Conservation (phyloP, 2,888 invertebrate species). For the Leptopterna dolabrata region DNA sequence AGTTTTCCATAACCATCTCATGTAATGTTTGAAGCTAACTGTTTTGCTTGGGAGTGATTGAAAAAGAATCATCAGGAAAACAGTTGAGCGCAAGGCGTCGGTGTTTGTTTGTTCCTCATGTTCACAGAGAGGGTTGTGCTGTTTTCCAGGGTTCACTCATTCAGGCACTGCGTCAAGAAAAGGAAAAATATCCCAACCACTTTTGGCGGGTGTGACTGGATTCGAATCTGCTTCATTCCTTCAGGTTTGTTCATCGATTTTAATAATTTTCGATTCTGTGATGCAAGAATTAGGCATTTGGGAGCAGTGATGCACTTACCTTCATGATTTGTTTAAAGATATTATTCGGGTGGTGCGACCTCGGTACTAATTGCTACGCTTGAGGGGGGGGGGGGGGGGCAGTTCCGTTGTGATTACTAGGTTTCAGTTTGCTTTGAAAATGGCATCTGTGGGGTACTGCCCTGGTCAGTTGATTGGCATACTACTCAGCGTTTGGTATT, state of each 20-base stretch:
- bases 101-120: constrained; percentile 64
- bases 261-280: constrained; percentile 48
- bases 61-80: constrained; percentile 33
- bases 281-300: not conserved
- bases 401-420: too few relatives aligned
- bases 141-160: constrained; percentile 86
- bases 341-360: too few relatives aligned
- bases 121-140: constrained; percentile 85
- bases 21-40: constrained; percentile 13
- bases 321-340: too few relatives aligned
- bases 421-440: too few relatives aligned
- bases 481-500: too few relatives aligned
- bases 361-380: too few relatives aligned
- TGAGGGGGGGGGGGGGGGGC: too few relatives aligned
- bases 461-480: too few relatives aligned
- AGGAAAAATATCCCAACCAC: constrained; percentile 80
- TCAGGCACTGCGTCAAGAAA: constrained; percentile 80
- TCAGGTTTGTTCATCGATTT: constrained; percentile 64
- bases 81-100: constrained; percentile 51
- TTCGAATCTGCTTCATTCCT: constrained; percentile 64
- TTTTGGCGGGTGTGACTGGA: constrained; percentile 76
- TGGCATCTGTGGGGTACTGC: too few relatives aligned
- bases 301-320: not conserved
- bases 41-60: constrained; percentile 17
- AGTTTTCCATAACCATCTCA: not conserved